Percentiles rank a stretch among this genome's conserved stretches.
phyloP scores from a whole-genome alignment of 2,888 invertebrate species.

The Vesta saturnalis region DNA sequence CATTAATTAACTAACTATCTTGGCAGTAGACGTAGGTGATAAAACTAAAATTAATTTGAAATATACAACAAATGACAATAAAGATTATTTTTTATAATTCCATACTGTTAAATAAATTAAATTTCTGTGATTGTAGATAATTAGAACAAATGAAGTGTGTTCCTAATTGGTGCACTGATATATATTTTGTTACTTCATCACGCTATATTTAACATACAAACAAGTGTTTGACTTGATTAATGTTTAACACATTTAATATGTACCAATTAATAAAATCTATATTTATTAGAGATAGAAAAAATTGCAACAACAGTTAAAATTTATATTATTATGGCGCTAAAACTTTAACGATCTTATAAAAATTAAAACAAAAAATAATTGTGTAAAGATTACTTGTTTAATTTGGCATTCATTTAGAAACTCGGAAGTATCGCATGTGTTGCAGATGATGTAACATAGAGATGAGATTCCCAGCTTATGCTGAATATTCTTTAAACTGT shows the following conservation, averaged over 20 bases:
- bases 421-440: constrained; percentile 39
- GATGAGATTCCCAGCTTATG: constrained; percentile 50
- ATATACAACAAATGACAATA: too few species aligned
- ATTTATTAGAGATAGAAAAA: background rate
- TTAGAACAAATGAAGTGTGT: background rate
- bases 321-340: constrained; percentile 2
- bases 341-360: constrained; percentile 1
- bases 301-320: background rate
- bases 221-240: background rate
- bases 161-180: background rate
- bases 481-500: constrained; percentile 38
- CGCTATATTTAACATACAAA: background rate
- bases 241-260: constrained; percentile 1
- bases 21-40: too few species aligned
- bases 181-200: constrained; percentile 10
- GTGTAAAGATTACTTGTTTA: constrained; percentile 19
- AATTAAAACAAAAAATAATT: constrained; percentile 15
- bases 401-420: constrained; percentile 30
- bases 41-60: too few species aligned
- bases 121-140: constrained; percentile 1
- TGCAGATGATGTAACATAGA: constrained; percentile 37
- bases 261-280: constrained; percentile 6
- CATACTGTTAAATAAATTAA: background rate
- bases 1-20: too few species aligned
- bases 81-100: too few species aligned